Evolutionary conservation across 1,140 invertebrate species (phyloP).

Genomic region (Sitophilus oryzae): DNA sequence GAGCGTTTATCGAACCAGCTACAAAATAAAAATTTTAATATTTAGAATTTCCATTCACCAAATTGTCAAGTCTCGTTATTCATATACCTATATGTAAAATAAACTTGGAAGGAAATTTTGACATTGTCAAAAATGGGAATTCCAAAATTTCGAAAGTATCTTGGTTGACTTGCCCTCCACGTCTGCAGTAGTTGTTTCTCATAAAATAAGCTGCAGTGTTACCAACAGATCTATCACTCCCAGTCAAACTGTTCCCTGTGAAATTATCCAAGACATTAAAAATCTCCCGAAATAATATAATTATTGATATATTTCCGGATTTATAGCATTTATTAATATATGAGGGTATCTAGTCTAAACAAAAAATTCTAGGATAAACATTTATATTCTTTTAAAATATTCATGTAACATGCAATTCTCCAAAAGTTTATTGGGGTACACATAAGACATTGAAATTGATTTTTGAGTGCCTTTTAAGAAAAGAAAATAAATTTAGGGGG

Average conservation of each 20-base stretch:
- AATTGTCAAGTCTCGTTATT: background rate
- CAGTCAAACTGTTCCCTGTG: constrained; percentile 63
- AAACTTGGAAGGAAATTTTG: constrained; percentile 81
- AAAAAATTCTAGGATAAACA: background rate
- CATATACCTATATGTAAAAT: constrained; percentile 77
- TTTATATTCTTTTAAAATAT: background rate
- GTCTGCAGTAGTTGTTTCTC: constrained; percentile 30
- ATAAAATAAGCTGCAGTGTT: constrained; percentile 28
- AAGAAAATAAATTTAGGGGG: no score
- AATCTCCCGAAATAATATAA: no score
- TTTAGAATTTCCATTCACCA: background rate
- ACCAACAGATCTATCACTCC: constrained; percentile 50
- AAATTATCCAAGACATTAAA: constrained; percentile 10
- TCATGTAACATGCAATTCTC: background rate
- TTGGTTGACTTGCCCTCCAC: constrained; percentile 35
- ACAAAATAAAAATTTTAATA: constrained; percentile 7
- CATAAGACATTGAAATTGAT: no score
- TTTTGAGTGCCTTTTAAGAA: no score
- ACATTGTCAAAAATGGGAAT: constrained; percentile 93
- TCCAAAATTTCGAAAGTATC: constrained; percentile 70
- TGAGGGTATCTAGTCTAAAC: background rate
- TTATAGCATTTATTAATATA: no score
- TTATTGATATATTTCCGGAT: no score
- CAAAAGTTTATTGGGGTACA: no score
- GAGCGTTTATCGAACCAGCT: constrained; percentile 79